Evolutionary conservation across 30 jellyfish, hydroid and myxozoan genomes (phyloP).

Genomic region (Catostylus mosaicus): DNA sequence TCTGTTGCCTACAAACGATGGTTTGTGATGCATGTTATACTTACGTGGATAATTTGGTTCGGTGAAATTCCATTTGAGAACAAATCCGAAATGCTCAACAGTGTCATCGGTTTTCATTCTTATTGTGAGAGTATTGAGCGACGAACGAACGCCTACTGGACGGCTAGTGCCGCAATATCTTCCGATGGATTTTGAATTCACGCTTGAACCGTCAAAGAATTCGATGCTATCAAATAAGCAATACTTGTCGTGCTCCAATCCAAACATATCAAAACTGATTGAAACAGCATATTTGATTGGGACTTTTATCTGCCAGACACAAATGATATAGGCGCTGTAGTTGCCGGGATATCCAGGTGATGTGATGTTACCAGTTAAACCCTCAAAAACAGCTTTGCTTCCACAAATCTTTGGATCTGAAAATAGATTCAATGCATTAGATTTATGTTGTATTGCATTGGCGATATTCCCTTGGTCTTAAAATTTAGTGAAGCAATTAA

Average conservation of each 20-base stretch:
- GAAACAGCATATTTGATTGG: constrained; percentile 82
- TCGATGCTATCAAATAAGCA: constrained; percentile 77
- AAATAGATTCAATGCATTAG: neutral
- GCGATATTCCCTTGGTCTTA: too few relatives aligned
- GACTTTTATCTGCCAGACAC: constrained; percentile 86
- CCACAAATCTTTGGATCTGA: constrained; percentile 81
- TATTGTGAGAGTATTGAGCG: constrained; percentile 56
- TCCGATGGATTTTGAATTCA: constrained; percentile 44
- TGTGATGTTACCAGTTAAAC: constrained; percentile 52
- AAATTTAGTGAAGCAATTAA: too few relatives aligned
- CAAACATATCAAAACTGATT: constrained; percentile 47
- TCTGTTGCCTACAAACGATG: too few relatives aligned
- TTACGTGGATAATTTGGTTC: constrained; percentile 76
- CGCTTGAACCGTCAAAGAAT: constrained; percentile 76
- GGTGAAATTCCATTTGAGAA: constrained; percentile 73
- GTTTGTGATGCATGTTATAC: too few relatives aligned
- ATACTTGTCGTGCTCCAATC: constrained; percentile 77
- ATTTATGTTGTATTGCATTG: too few relatives aligned
- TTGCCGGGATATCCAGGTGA: constrained; percentile 74
- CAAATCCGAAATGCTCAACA: constrained; percentile 68
- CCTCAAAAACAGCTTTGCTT: constrained; percentile 26
- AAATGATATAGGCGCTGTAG: constrained; percentile 60
- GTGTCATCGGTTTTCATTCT: constrained; percentile 73
- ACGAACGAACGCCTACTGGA: constrained; percentile 64
- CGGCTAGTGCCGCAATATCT: constrained; percentile 57